Conservation (phyloP, 1,140 invertebrate genomes). For the Bemisia tabaci region DNA sequence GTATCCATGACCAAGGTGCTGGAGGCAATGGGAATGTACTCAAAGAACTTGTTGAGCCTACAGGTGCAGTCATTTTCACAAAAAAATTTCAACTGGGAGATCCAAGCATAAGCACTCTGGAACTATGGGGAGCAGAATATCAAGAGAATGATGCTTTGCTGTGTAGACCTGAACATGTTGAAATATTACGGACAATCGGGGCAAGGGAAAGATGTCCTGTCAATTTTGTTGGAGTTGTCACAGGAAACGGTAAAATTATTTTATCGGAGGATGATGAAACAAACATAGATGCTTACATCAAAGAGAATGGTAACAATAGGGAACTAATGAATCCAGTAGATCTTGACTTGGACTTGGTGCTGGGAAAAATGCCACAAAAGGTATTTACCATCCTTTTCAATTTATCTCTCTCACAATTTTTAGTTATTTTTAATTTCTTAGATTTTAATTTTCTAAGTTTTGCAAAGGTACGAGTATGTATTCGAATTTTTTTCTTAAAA, state of each 20-base stretch:
- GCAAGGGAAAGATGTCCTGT: constrained; percentile 81
- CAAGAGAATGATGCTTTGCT: constrained; percentile 91
- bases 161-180: constrained; percentile 46
- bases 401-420: too few species aligned
- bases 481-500: too few species aligned
- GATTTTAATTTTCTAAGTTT: too few species aligned
- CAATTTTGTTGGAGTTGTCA: constrained; percentile 84
- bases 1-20: constrained; percentile 92
- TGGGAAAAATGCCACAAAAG: constrained; percentile 76
- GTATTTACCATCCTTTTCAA: too few species aligned
- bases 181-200: constrained; percentile 57
- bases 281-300: constrained; percentile 15
- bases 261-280: constrained; percentile 45
- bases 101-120: constrained; percentile 80
- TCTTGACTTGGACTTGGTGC: constrained; percentile 74
- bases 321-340: constrained; percentile 52
- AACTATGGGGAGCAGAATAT: constrained; percentile 96
- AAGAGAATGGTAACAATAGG: not conserved
- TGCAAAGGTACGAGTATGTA: too few species aligned
- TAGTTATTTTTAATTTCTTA: too few species aligned
- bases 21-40: constrained; percentile 97
- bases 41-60: constrained; percentile 90
- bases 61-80: constrained; percentile 80
- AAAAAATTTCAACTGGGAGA: constrained; percentile 84
- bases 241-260: constrained; percentile 64